Conservation (phyloP, 2,797 vertebrate species). For the Rhyacichthys aspro region DNA sequence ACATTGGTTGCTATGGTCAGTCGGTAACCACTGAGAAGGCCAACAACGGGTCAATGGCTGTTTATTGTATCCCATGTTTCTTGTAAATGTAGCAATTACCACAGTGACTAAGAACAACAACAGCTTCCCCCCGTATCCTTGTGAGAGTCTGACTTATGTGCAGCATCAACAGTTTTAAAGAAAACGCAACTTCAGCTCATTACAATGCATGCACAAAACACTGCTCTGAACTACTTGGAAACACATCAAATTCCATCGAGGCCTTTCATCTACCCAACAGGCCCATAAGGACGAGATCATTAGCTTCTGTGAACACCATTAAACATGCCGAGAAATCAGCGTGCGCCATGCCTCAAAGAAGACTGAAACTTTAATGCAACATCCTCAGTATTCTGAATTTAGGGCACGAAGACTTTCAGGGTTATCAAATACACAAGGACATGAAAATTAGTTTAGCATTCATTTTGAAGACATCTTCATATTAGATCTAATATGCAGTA, state of each 20-base stretch:
- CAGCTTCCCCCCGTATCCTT: conserved; percentile 25
- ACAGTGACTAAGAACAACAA: conserved; percentile 50
- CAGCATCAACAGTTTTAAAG: conserved; percentile 60
- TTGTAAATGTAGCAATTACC: conserved; percentile 34
- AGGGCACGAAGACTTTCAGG: conserved; percentile 27
- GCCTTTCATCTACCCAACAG: conserved; percentile 71
- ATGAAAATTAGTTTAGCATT: conserved; percentile 23
- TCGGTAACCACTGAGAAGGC: no score
- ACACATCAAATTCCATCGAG: conserved; percentile 67
- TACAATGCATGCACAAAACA: conserved; percentile 61
- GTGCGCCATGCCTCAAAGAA: conserved; percentile 53
- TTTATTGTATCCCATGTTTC: conserved; percentile 17
- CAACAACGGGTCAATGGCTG: neutral
- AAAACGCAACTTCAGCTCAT: conserved; percentile 72
- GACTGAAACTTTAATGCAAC: conserved; percentile 57
- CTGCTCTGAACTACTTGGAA: conserved; percentile 60
- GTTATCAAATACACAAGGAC: conserved; percentile 18
- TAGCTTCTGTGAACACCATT: conserved; percentile 70
- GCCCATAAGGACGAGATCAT: conserved; percentile 71
- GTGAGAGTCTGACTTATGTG: conserved; percentile 52
- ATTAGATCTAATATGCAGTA: no score
- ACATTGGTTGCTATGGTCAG: no score
- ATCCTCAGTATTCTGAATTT: conserved; percentile 53
- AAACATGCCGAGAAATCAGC: conserved; percentile 56
- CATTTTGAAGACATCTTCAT: no score